Evolutionary conservation across 2,797 vertebrate genomes (phyloP), one percentile per base, ranked within the genome.

Genomic region (Hyperoplus immaculatus): DNA sequence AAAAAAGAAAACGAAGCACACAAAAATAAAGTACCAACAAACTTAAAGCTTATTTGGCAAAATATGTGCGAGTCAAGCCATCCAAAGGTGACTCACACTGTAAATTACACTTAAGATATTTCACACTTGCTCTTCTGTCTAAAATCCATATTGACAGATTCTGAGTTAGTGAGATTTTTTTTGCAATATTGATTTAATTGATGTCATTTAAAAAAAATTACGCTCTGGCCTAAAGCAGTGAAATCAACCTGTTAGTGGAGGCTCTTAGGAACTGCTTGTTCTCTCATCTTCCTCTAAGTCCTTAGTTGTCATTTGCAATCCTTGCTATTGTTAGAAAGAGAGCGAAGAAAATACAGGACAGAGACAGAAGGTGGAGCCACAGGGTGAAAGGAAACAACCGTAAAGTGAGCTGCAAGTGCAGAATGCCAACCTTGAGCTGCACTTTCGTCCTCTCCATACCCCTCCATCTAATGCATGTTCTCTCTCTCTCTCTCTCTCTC

Each of bases 81-180:
- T 82, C 39, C 83, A 88, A 29, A 85, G 88, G 85, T 88, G 88
- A 92, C 88, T 92, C 84, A 77, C 11, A 58, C 81, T 83, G 83
- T 77, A 70, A 84, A 90, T 89, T 80, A 77, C 65, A 78, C 82
- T 71, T 72, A 72, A 69, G 77, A 82, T 78, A 78, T 87, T 88
- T 88, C 78, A 82, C 85, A 53, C 77, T 72, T 72, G 61, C 54
- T 76, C 80, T 72, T 78, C 51, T 83, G 77, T 80, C 72, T 79
- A 63, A 80, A 88, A 78, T 47, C 58, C 60, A 43, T 78, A 88
- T 85, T 86, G 82, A 83, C 78, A 86, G 78, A 77, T 65, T 65
- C 68, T 74, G 81, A 82, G 68, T 47, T 69, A 78, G 53, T 36
- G 53, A 81, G 49, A 68, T 58, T 82, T 78, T 29, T 29, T 29